phyloP scores from a whole-genome alignment of 92 coral and sea anemone species.

The Ricordea florida region DNA sequence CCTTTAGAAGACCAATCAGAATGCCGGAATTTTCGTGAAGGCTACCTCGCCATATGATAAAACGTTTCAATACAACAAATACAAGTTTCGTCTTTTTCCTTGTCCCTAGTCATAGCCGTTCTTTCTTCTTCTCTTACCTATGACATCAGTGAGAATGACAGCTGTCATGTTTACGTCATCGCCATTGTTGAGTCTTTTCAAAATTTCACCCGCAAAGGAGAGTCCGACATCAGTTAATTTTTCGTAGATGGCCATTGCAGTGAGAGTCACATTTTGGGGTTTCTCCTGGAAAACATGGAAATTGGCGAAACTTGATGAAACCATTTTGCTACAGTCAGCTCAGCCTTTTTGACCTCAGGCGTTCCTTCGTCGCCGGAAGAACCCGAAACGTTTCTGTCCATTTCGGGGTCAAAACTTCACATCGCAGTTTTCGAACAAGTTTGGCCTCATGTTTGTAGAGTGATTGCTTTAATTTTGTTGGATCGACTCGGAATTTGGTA shows the following conservation, averaged over 20 bases:
- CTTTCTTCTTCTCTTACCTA: conserved; percentile 21
- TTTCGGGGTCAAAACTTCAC: too few species aligned
- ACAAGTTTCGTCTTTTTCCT: too few species aligned
- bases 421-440: too few species aligned
- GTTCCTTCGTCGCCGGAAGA: not conserved
- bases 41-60: too few species aligned
- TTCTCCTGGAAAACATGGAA: conserved; percentile 14
- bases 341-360: not conserved
- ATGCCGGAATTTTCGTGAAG: too few species aligned
- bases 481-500: too few species aligned
- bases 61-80: too few species aligned
- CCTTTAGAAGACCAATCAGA: not conserved
- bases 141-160: not conserved
- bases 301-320: not conserved
- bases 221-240: conserved; percentile 8
- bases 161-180: not conserved
- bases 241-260: conserved; percentile 4
- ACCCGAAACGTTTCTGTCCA: too few species aligned
- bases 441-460: too few species aligned
- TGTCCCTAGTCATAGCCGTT: not conserved
- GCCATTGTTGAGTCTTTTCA: not conserved
- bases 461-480: too few species aligned
- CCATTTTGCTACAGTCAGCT: not conserved
- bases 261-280: conserved; percentile 28
- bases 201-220: not conserved